Evolutionary conservation across 2,888 invertebrate genomes (phyloP), one percentile per base, ranked within the genome.

Genomic region (Chrysolina americana): DNA sequence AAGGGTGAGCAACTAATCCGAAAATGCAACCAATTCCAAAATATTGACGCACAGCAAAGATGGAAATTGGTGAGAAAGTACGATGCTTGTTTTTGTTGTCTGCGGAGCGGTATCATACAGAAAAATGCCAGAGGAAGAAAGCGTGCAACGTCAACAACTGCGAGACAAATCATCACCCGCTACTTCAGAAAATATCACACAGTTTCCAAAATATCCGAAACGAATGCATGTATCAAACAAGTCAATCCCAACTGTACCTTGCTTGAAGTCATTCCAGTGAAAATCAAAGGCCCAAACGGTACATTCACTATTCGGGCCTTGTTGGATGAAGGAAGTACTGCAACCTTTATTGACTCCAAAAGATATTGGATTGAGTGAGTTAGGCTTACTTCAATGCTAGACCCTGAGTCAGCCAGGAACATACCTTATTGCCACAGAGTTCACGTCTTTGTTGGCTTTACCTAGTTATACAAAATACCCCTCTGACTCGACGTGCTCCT

Each of bases 261-360:
- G 28, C 28, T 59, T 4, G 19, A 23, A 19, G 19, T 59, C 59
- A 4, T 59, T 23, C 59, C 59, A 59, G 10, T 23, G n/a, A n/a
- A n/a, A n/a, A n/a, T n/a, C n/a, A 59, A 59, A 59, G 21, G 36
- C 36, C 11, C 63, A 5, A 41, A 41, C 13, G n/a, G 41, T 23
- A 28, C 13, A 11, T 63, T 63, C 15, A 36, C 41, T 41, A n/a
- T 63, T 17, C 41, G 17, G 10, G 56, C 15, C 15, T 56, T 56
- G 15, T 21, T 56, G 56, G 21, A 23, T 56, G 56, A 13, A 56
- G 23, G 23, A 56, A 56, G 53, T 56, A 56, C 53, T 41, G 63
- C 63, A 11, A 17, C 41, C 1, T 36, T 63, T 17, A 41, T 10
- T 41, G 36, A 63, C 1, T 36, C 17, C 11, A 10, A n/a, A 3